Evolutionary conservation across 2,113 vertebrate genomes (phyloP), one percentile per base, ranked within the genome.

Genomic region (Periophthalmodon schlosseri): DNA sequence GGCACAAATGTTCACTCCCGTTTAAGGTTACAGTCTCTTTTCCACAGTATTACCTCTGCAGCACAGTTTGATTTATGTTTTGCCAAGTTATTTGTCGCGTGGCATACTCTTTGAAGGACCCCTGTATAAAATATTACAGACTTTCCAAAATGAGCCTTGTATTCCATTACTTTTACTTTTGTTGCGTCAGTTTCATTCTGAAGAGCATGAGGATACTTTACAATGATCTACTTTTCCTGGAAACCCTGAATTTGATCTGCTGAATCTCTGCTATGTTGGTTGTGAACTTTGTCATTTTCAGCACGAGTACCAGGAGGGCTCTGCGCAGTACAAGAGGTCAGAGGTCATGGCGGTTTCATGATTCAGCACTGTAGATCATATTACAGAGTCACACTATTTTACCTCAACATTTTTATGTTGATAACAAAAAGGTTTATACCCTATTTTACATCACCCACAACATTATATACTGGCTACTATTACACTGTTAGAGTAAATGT

Each of bases 251-350:
- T 72, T 64, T 78, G 78, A 87, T 79, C 58, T 57, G 10, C 39
- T 44, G 39, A 10, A 82, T 79, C 54, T 56, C 78, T 64, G 56
- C 14, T 65, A 61, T 33, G 67, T 61, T 74, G 57, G 34, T 63
- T 12, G 54, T 84, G 68, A 87, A 78, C 84, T 91, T 78, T 88
- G 74, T 77, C 77, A 78, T 88, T 86, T 89, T 81, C 68, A 83
- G 68, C 82, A 74, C 74, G 78, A 68, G 70, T 75, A 34, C 69
- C 69, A 58, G 63, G 63, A 64, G 60, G 24, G 23, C 28, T 9
- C 28, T 44, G 3, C 20, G 14, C 80, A 36, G 52, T 36, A 39
- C 33, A 44, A 52, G 66, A 69, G 28, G 58, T 66, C 83, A 71
- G 70, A 49, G 70, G 72, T 85, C 67, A 83, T 72, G 33, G 69